Evolutionary conservation across 2,113 vertebrate genomes (phyloP), one percentile per base, ranked within the genome.

Genomic region (Hippotragus niger): DNA sequence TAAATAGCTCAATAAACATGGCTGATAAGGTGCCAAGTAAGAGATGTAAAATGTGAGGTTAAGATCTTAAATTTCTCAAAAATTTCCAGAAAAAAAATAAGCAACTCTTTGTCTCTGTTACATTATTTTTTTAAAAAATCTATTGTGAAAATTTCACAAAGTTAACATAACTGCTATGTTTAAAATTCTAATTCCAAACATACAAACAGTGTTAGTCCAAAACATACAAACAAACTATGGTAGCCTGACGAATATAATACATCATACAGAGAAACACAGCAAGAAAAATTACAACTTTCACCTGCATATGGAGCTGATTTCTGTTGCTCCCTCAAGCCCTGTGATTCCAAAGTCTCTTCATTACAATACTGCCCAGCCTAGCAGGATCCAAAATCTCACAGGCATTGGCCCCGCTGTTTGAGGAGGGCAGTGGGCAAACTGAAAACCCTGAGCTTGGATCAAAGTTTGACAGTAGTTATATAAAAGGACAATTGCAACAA

Each of bases 131-230:
- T 29, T 47, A 5, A 10, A 83, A 31, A 74, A 82, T 2, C 4
- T 74, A 96, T 21, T 53, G 15, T 91, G 82, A 92, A 52, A 45
- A 88, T 76, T 92, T 92, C 47, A 92, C 16, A 89, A 47, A 91
- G 53, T 52, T 78, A 88, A 94, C 7, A 94, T 4, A 71, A 89
- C 21, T 67, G 25, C n/a, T 13, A 93, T 78, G 60, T 43, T 94
- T 86, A 60, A 82, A 97, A 90, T 81, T 92, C 74, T 67, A 89
- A 86, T 97, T 92, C 15, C 83, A 91, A 96, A 84, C 21, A 94
- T 83, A 94, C 1, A 86, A 90, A 93, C 19, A 50, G 89, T n/a
- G 4, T 83, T 71, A 80, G 31, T 31, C 53, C 27, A 0, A 91
- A 96, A 84, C 16, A 92, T 91, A 94, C 6, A 91, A 92, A 94